Evolutionary conservation across 2,888 invertebrate species (phyloP).

Genomic region (Harmothoe impar): DNA sequence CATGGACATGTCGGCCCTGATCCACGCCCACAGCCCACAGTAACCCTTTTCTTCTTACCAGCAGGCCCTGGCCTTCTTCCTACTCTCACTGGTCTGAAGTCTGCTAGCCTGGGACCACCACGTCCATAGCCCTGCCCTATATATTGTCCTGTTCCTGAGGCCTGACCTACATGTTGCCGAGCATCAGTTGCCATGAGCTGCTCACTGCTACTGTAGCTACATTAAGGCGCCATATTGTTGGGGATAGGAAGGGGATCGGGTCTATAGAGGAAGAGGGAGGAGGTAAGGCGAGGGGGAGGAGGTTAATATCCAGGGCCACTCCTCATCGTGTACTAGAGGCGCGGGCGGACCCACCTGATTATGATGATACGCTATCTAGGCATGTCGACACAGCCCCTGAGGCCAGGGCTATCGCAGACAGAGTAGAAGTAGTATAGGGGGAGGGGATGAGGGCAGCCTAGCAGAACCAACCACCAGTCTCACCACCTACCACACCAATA

Average conservation of each 20-base stretch:
- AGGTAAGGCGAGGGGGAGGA: not conserved
- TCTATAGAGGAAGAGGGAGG: not conserved
- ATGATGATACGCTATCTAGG: conserved; percentile 25
- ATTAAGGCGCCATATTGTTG: not conserved
- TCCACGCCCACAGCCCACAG: not conserved
- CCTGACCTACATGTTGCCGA: conserved; percentile 8
- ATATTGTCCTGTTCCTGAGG: not conserved
- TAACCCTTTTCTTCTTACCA: no score
- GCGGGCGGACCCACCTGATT: not conserved
- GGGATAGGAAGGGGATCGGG: not conserved
- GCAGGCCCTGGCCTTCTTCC: not conserved
- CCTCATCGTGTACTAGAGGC: not conserved
- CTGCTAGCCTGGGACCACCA: not conserved
- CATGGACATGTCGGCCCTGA: not conserved
- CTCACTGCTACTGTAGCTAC: not conserved
- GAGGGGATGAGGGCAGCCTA: conserved; percentile 15
- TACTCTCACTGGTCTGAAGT: not conserved
- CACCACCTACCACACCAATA: not conserved
- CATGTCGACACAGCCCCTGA: not conserved
- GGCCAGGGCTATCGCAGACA: not conserved
- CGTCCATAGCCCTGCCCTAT: not conserved
- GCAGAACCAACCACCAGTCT: not conserved
- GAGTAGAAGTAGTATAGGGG: not conserved
- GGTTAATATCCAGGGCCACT: not conserved
- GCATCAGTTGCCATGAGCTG: not conserved